phyloP scores from a whole-genome alignment of 2,888 invertebrate species.

The Dynastes hyllus region DNA sequence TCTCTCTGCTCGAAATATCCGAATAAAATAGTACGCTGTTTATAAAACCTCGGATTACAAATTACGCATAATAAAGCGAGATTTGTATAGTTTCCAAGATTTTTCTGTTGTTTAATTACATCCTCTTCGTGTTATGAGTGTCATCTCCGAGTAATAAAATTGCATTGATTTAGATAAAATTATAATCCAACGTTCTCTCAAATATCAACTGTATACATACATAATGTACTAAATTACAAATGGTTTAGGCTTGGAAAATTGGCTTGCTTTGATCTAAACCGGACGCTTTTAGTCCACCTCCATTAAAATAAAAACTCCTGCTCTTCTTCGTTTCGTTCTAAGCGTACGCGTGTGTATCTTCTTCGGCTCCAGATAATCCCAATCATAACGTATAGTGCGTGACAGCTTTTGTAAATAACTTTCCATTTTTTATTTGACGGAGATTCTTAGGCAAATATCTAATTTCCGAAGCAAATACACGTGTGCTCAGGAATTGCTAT shows the following conservation, averaged over 20 bases:
- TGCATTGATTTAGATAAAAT: too few species aligned
- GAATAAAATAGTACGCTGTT: too few species aligned
- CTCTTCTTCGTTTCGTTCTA: not conserved
- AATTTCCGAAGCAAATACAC: not conserved
- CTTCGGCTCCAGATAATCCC: not conserved
- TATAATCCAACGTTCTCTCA: not conserved
- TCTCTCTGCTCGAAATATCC: too few species aligned
- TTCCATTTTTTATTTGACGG: slow-evolving; percentile 9
- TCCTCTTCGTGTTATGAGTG: too few species aligned
- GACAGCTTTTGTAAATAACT: slow-evolving; percentile 25
- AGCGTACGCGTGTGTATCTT: not conserved
- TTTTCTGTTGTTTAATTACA: too few species aligned
- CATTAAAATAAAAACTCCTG: slow-evolving; percentile 5
- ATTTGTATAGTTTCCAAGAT: too few species aligned
- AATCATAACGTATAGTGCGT: not conserved
- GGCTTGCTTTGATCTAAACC: slow-evolving; percentile 26
- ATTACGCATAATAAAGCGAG: too few species aligned
- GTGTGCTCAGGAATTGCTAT: not conserved
- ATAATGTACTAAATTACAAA: slow-evolving; percentile 8
- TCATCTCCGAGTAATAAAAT: too few species aligned
- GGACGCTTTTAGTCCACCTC: not conserved
- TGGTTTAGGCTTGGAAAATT: not conserved
- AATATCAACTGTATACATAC: not conserved
- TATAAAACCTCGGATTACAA: too few species aligned
- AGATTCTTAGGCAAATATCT: not conserved